Conservation (phyloP, 1,140 invertebrate species). For the Drosophila simulans region DNA sequence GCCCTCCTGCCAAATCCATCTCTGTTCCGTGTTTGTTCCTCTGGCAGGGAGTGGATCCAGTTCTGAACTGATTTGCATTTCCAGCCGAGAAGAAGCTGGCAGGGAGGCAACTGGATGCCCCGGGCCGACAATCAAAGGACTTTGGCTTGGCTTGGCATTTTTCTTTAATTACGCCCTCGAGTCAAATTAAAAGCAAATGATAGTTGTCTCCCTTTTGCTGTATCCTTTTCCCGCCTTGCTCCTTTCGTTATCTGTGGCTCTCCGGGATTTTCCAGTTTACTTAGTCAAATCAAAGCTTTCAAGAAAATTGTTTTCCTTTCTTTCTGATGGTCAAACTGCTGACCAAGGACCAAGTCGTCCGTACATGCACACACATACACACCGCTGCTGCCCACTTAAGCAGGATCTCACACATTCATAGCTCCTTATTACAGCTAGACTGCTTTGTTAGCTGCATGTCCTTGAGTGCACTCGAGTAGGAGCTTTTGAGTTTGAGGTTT, state of each 20-base stretch:
- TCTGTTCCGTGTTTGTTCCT: conserved; percentile 48
- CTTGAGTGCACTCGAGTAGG: conserved; percentile 43
- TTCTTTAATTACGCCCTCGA: conserved; percentile 80
- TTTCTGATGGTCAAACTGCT: conserved; percentile 43
- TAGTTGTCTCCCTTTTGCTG: conserved; percentile 47
- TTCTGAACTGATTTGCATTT: conserved; percentile 64
- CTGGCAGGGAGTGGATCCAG: conserved; percentile 3
- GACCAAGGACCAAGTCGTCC: conserved; percentile 31
- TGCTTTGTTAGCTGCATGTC: conserved; percentile 46
- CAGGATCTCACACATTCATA: conserved; percentile 4
- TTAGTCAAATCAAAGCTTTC: conserved; percentile 81
- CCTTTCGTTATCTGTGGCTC: conserved; percentile 37
- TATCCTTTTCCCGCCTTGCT: conserved; percentile 17
- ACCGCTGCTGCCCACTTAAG: neutral
- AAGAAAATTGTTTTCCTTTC: conserved; percentile 74
- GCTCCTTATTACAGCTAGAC: conserved; percentile 21
- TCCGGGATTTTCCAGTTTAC: conserved; percentile 67
- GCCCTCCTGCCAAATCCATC: conserved; percentile 37
- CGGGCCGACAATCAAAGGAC: conserved; percentile 71
- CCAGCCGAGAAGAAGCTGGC: conserved; percentile 18
- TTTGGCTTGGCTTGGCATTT: conserved; percentile 74
- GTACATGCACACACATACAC: conserved; percentile 1
- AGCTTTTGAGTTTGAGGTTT: conserved; percentile 42
- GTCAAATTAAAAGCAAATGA: conserved; percentile 82
- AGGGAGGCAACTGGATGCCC: conserved; percentile 10